These are phyloP conservation scores for Scolopax bukidnonensis DNA, from an alignment of 2,797 vertebrate species.

Conservation along the genomic window DNA sequence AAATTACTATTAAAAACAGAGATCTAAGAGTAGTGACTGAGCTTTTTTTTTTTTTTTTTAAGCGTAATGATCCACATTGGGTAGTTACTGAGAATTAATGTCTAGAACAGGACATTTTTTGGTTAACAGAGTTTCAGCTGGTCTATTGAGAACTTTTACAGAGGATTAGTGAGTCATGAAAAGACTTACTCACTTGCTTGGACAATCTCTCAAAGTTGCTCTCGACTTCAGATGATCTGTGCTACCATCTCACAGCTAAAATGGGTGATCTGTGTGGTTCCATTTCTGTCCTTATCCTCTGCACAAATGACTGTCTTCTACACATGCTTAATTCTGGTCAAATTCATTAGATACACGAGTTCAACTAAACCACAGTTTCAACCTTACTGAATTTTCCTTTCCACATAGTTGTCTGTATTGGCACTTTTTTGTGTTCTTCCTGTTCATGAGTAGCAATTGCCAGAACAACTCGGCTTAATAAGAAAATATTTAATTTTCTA, in stretches of 20 bases:
- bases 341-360: not conserved
- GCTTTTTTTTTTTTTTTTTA: not conserved
- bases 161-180: not conserved
- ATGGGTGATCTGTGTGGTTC: not conserved
- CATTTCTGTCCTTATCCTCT: not conserved
- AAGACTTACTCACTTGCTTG: not conserved
- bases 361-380: not conserved
- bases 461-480: not conserved
- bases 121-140: not conserved
- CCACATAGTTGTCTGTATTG: not conserved
- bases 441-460: not conserved
- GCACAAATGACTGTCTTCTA: not conserved
- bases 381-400: not conserved
- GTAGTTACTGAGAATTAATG: not conserved
- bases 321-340: not conserved
- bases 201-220: not conserved
- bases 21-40: not conserved
- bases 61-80: not conserved
- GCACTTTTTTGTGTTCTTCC: not conserved
- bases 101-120: not conserved
- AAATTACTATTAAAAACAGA: not conserved
- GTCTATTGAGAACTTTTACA: not conserved
- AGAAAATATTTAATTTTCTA: not conserved
- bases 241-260: not conserved
- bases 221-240: not conserved